Base-by-base conservation (phyloP, 92 coral and sea anemone species). In the Pocillopora grandis region DNA sequence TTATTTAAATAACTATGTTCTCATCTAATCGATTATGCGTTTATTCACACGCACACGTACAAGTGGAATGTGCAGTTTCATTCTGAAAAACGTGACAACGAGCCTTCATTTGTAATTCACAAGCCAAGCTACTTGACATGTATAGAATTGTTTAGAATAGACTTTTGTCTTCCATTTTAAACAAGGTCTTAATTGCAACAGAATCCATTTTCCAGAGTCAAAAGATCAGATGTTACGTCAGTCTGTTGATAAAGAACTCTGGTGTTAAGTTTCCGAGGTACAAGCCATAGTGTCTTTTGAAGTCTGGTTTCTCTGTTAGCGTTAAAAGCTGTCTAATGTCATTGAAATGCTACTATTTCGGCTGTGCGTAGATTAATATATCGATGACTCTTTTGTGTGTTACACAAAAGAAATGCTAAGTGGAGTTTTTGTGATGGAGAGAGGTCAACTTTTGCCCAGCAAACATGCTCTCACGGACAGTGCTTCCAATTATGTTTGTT, bases 211-310 rank as follows among this genome's bases (percentile, higher is more conserved):
- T 18, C 74, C 49, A 21, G 42, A 20, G 9, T n/a, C 19, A 52
- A 76, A 42, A 42, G 73, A 79, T 66, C 52, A 79, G 74, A 70
- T 6, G 14, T 33, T 59, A 3, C 16, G 73, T 58, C 63, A 63
- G 21, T 63, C 56, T 35, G 57, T 48, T 5, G 61, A 12, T 20
- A 19, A 15, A 21, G 2, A 65, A 7, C 9, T 48, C 52, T 49
- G 36, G 83, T 65, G 13, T 79, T 58, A 62, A 66, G 83, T 79
- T 79, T 49, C 82, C 9, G 9, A 79, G 19, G 31, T 79, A 15
- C 36, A 13, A 2, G 12, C 10, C 21, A 78, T 20, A 13, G 21
- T 27, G 49, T 21, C 27, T 31, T 61, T 33, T 16, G 10, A 9
- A 12, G 58, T 31, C 84, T 69, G 58, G 58, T 80, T 68, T 5